These are phyloP conservation scores for Drosophila seguyi DNA, from an alignment of 1,140 invertebrate genomes.

Conservation along the genomic window DNA sequence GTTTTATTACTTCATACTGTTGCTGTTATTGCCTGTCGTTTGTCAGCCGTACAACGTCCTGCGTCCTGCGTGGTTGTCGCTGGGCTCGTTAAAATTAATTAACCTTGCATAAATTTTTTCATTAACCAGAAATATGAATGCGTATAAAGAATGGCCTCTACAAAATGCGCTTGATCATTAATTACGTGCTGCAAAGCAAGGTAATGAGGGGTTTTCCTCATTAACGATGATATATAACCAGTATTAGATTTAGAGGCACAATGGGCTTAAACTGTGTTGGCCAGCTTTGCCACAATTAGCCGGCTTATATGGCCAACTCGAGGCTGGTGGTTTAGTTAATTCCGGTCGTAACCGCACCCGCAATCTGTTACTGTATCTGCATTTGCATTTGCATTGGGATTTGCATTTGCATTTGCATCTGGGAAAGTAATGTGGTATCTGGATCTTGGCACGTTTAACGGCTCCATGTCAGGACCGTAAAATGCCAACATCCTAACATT, in stretches of 20 bases:
- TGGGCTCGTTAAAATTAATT: constrained; percentile 64
- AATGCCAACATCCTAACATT: constrained; percentile 16
- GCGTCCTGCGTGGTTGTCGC: constrained; percentile 8
- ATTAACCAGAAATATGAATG: constrained; percentile 61
- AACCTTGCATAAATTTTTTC: constrained; percentile 62
- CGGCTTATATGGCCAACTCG: constrained; percentile 9
- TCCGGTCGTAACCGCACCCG: constrained; percentile 10
- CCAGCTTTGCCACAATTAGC: constrained; percentile 25
- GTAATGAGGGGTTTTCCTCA: neutral
- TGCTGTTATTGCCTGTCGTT: constrained; percentile 61
- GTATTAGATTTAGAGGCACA: neutral
- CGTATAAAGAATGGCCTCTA: constrained; percentile 25
- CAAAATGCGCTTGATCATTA: constrained; percentile 35
- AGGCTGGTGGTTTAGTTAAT: constrained; percentile 10
- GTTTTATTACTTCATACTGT: constrained; percentile 64
- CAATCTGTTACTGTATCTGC: constrained; percentile 10
- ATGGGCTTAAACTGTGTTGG: constrained; percentile 1
- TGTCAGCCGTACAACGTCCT: constrained; percentile 34
- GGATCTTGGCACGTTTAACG: constrained; percentile 8
- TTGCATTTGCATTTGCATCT: constrained; percentile 9
- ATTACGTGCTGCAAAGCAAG: constrained; percentile 23
- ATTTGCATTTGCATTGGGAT: neutral
- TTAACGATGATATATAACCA: constrained; percentile 16
- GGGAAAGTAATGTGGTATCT: constrained; percentile 2
- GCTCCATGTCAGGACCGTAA: constrained; percentile 13